These are phyloP conservation scores for Ptychadena robeensis DNA, from an alignment of 2,797 vertebrate genomes.

Conservation along the genomic window DNA sequence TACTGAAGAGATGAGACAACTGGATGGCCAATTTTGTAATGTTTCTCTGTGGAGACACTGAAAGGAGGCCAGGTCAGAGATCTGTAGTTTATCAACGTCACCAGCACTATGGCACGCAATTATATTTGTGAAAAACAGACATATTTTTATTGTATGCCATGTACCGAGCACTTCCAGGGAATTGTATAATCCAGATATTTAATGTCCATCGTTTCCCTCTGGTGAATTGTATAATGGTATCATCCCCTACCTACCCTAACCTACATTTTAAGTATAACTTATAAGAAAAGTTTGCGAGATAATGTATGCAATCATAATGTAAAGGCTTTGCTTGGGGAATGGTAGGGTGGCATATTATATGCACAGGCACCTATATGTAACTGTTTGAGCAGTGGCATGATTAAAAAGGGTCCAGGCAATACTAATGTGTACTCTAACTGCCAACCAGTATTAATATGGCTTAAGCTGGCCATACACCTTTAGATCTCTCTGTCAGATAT, in stretches of 20 bases:
- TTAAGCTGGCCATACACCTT: no score
- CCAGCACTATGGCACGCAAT: constrained; percentile 24
- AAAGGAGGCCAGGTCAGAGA: constrained; percentile 20
- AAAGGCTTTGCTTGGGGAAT: no score
- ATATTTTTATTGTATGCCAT: constrained; percentile 6
- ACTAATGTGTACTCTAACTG: no score
- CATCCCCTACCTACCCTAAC: background rate
- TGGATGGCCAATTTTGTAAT: background rate
- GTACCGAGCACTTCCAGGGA: background rate
- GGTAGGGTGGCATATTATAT: no score
- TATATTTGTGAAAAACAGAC: constrained; percentile 33
- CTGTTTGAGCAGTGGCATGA: no score
- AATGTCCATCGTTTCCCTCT: constrained; percentile 5
- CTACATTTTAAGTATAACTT: background rate
- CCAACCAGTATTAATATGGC: no score
- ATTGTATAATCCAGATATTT: constrained; percentile 34
- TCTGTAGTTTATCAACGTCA: constrained; percentile 55
- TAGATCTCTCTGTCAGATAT: no score
- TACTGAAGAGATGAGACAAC: constrained; percentile 15
- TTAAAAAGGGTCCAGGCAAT: no score
- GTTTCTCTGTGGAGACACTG: constrained; percentile 12
- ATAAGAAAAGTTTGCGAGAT: background rate
- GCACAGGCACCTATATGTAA: no score
- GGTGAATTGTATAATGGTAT: background rate
- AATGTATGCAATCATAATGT: no score